Evolutionary conservation across 2,113 vertebrate species (phyloP).

Genomic region (Ifrita kowaldi): DNA sequence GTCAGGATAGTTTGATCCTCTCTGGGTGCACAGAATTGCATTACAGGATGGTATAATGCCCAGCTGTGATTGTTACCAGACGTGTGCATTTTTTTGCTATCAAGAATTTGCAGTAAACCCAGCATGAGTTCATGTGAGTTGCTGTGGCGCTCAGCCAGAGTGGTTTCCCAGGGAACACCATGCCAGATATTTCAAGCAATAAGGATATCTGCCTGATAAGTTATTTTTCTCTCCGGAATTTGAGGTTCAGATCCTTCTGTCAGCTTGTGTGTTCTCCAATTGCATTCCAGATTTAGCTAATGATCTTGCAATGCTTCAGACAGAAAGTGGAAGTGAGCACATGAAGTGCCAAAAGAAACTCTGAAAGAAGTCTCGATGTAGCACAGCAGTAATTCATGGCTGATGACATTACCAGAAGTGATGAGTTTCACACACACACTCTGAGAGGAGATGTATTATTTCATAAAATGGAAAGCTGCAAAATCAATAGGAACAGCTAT

Average conservation of each 20-base stretch:
- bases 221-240: slow-evolving; percentile 46
- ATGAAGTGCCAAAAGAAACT: slow-evolving; percentile 39
- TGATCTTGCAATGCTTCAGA: slow-evolving; percentile 18
- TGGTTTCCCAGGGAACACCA: slow-evolving; percentile 18
- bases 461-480: slow-evolving; percentile 10
- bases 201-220: slow-evolving; percentile 44
- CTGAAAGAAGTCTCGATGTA: slow-evolving; percentile 16
- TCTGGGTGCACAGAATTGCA: slow-evolving; percentile 33
- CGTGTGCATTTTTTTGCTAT: slow-evolving; percentile 35
- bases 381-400: slow-evolving; percentile 14
- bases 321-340: slow-evolving; percentile 21
- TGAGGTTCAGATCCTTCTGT: slow-evolving; percentile 25
- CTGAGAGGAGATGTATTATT: slow-evolving; percentile 7
- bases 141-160: slow-evolving; percentile 37
- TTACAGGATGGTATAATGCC: slow-evolving; percentile 53
- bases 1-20: slow-evolving; percentile 51
- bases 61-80: slow-evolving; percentile 65
- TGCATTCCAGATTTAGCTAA: slow-evolving; percentile 21
- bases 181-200: slow-evolving; percentile 48
- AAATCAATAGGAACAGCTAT: slow-evolving; percentile 32
- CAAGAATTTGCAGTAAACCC: slow-evolving; percentile 57
- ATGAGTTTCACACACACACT: slow-evolving; percentile 31
- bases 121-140: slow-evolving; percentile 51
- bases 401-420: slow-evolving; percentile 49
- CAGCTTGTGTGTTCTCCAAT: background rate